Base-by-base conservation (phyloP, 2,888 invertebrate genomes). In the Agrotis exclamationis region DNA sequence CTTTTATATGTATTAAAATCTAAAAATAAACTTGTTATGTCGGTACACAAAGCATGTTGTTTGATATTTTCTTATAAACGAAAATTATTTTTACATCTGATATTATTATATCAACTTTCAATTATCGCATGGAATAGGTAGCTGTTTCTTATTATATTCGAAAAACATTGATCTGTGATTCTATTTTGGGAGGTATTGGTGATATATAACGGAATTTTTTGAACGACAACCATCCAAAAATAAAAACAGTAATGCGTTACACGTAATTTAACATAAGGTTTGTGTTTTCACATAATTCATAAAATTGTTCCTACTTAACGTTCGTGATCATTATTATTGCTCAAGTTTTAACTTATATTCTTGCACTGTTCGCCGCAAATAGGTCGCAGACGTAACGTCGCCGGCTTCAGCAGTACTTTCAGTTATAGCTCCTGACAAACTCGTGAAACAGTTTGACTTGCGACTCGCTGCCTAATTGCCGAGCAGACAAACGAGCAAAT, bases 351-450 rank as follows among this genome's bases (percentile, higher is more conserved):
- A 79, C 24, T 62, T 44, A 47, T 24, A 58, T 53, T 72, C 59
- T 73, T 73, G 60, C 64, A 79, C 20, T 33, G 39, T 39, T 60
- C 59, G 28, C 22, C 56, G 22, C 56, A 79, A 76, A 47, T 57
- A 65, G 79, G 73, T 79, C 73, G 59, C 76, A 76, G 79, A 76
- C 76, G 39, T 51, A 59, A 59, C 59, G 75, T 79, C 73, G 64
- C 79, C 73, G 44, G 58, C 18, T 50, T 51, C 50, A 78, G 45
- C 63, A 54, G 39, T 50, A 72, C 57, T 59, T 59, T 63, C 72
- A 71, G 75, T 70, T 70, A 60, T 50, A 47, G 59, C 53, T 11
- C 1, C 39, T 63, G n/a, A 45, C 57, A 60, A 72, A 79, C 65
- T 79, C 22, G 20, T 39, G 28, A 39, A 63, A 72, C 44, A 45